Conservation (phyloP, 2,797 vertebrate species). For the Delichon dasypus region DNA sequence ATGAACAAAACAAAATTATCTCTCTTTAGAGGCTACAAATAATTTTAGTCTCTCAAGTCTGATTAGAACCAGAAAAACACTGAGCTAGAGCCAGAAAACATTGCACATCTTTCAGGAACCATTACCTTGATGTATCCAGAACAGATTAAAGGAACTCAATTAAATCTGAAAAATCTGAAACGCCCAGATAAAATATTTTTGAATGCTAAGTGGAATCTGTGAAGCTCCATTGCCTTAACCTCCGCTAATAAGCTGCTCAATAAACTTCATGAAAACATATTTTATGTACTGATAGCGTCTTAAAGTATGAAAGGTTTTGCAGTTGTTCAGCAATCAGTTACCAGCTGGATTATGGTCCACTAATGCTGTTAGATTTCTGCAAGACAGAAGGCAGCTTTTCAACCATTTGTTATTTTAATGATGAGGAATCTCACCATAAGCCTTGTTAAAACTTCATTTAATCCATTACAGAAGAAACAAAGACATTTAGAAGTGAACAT, state of each 20-base stretch:
- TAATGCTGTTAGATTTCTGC: slow-evolving; percentile 71
- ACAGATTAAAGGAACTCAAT: slow-evolving; percentile 4
- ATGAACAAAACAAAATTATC: background rate
- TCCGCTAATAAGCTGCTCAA: slow-evolving; percentile 51
- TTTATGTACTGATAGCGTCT: slow-evolving; percentile 47
- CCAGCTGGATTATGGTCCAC: slow-evolving; percentile 74
- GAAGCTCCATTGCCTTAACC: slow-evolving; percentile 42
- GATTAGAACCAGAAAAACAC: background rate
- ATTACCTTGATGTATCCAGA: background rate
- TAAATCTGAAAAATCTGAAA: slow-evolving; percentile 32
- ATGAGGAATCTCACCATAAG: slow-evolving; percentile 73
- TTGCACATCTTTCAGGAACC: background rate
- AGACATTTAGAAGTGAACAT: slow-evolving; percentile 73
- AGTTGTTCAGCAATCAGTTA: slow-evolving; percentile 62
- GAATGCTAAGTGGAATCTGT: slow-evolving; percentile 36
- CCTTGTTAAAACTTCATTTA: slow-evolving; percentile 79
- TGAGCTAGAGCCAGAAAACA: background rate
- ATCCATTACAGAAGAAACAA: slow-evolving; percentile 71
- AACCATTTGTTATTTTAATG: slow-evolving; percentile 78
- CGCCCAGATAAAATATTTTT: slow-evolving; percentile 27
- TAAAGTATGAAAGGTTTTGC: slow-evolving; percentile 51
- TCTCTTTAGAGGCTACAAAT: background rate
- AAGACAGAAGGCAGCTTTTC: slow-evolving; percentile 75
- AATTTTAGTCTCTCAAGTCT: background rate
- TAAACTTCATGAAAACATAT: slow-evolving; percentile 52